phyloP scores from a whole-genome alignment of 2,888 invertebrate species.

The Eristalinus aeneus region DNA sequence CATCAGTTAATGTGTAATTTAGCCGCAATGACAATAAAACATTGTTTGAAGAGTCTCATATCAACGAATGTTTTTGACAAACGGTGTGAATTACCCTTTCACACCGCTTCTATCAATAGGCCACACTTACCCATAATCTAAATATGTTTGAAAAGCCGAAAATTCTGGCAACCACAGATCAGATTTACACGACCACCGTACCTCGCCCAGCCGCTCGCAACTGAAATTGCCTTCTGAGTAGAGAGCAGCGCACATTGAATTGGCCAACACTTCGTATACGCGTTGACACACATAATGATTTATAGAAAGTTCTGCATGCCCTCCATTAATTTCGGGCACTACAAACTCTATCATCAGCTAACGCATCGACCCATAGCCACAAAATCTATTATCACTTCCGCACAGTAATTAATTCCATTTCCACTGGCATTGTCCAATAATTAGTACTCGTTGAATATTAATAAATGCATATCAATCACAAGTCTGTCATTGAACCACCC shows the following conservation, averaged over 20 bases:
- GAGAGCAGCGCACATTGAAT: background rate
- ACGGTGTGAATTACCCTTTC: too few species aligned
- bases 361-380: slow-evolving; percentile 35
- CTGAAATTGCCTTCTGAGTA: too few species aligned
- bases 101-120: too few species aligned
- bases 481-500: background rate
- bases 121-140: too few species aligned
- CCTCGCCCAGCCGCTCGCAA: too few species aligned
- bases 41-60: too few species aligned
- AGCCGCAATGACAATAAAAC: too few species aligned
- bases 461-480: slow-evolving; percentile 45
- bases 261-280: background rate
- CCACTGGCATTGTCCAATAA: slow-evolving; percentile 25
- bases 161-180: too few species aligned
- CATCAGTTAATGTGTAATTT: too few species aligned
- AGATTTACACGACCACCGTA: too few species aligned
- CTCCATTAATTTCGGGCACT: slow-evolving; percentile 29
- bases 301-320: slow-evolving; percentile 19
- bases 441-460: slow-evolving; percentile 24
- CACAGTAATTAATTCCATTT: slow-evolving; percentile 53
- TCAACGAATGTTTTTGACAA: too few species aligned
- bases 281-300: slow-evolving; percentile 32
- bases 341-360: slow-evolving; percentile 34
- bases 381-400: slow-evolving; percentile 59
- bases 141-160: too few species aligned